Evolutionary conservation across 2,888 invertebrate genomes (phyloP), one percentile per base, ranked within the genome.

Genomic region (Choristoneura rosaceana): DNA sequence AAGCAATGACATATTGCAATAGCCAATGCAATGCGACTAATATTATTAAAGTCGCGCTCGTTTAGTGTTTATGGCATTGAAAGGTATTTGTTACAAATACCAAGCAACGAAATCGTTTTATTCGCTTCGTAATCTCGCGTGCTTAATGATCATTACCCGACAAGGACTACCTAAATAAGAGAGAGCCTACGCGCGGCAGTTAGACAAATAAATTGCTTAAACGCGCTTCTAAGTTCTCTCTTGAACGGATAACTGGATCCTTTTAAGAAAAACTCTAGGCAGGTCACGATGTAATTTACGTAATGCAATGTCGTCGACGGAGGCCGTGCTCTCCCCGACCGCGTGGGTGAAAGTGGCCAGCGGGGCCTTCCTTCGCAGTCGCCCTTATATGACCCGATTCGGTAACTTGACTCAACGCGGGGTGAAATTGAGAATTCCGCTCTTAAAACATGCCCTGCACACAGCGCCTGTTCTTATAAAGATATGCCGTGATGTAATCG

Each of bases 301-400:
- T 83, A 85, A 84, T 80, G 68, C 69, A 33, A 70, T 69, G 71
- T 67, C 75, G 69, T 70, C 63, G 74, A 52, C 64, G 12, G 68
- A 65, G 74, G 75, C 70, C 74, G 73, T 71, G 73, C 73, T 69
- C 70, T 76, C 74, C 71, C 76, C 73, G 74, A 74, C 75, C 69
- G 79, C 79, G 84, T 82, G 81, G 81, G 89, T 87, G 90, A 90
- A 90, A 90, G 90, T 79, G 80, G 78, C 77, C 81, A 15, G 78
- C 70, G 81, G 79, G 80, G 81, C 80, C 76, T 77, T 70, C 64
- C 58, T 67, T 12, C 41, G 77, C 78, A 79, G 76, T 77, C 78
- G 83, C 84, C 86, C 82, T 84, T 82, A 81, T 79, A 78, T 67
- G 77, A 80, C 80, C 81, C 74, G 77, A 81, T 82, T 84, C 80